Evolutionary conservation across 2,888 invertebrate species (phyloP).

Genomic region (Nasonovia ribisnigri): DNA sequence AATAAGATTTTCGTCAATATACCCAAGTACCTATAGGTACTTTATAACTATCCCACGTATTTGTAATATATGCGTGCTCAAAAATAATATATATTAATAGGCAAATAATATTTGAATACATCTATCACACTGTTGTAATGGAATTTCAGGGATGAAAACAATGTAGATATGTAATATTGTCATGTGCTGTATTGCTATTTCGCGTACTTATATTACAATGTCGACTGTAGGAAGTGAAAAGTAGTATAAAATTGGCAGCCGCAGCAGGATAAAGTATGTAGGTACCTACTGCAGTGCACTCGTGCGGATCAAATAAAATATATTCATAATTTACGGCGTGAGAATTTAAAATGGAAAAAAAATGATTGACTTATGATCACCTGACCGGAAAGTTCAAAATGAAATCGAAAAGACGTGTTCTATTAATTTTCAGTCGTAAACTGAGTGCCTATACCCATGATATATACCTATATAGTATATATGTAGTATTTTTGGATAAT

Average conservation of each 20-base stretch:
- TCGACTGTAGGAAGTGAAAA: neutral
- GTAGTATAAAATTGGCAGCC: neutral
- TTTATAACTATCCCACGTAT: neutral
- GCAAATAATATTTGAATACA: neutral
- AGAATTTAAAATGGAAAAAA: neutral
- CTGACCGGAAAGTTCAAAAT: neutral
- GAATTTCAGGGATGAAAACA: neutral
- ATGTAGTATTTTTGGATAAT: neutral
- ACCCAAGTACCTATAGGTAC: too few relatives aligned
- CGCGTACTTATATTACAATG: neutral
- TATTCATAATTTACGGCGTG: neutral
- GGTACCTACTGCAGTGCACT: neutral
- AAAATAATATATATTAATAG: neutral
- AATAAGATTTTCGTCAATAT: too few relatives aligned
- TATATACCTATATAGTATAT: neutral
- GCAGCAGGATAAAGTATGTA: neutral
- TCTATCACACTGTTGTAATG: neutral
- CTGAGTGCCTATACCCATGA: neutral
- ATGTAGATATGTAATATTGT: neutral
- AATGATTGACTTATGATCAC: neutral
- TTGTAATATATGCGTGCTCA: neutral
- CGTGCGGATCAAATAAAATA: neutral
- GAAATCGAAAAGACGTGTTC: neutral
- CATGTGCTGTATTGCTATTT: neutral
- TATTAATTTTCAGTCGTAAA: neutral